These are phyloP conservation scores for Mirza zaza DNA, from an alignment of 2,113 vertebrate species.

Conservation along the genomic window DNA sequence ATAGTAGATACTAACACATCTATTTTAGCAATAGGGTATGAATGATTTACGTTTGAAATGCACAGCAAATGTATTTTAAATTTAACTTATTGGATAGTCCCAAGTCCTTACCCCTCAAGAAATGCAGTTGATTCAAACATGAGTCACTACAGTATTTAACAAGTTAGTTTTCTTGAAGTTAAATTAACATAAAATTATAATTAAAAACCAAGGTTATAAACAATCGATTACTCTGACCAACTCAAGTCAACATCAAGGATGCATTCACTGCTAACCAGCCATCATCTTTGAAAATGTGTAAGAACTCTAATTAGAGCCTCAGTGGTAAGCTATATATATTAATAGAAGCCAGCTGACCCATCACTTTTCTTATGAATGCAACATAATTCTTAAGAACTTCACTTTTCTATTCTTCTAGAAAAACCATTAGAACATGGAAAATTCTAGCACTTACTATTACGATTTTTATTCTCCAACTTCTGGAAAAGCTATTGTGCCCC, in stretches of 20 bases:
- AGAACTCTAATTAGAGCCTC: slow-evolving; percentile 12
- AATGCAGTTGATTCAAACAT: slow-evolving; percentile 28
- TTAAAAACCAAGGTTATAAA: neutral
- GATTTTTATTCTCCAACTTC: slow-evolving; percentile 51
- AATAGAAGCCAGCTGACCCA: slow-evolving; percentile 35
- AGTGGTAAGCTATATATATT: neutral
- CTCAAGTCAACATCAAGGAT: neutral
- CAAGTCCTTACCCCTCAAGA: neutral
- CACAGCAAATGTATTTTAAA: neutral
- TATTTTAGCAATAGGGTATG: neutral
- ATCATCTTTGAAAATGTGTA: neutral
- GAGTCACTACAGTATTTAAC: neutral
- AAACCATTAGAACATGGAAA: slow-evolving; percentile 48
- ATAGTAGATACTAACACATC: neutral
- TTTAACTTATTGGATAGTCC: neutral
- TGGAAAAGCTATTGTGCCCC: slow-evolving; percentile 57
- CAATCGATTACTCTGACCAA: neutral
- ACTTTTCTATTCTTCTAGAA: slow-evolving; percentile 54
- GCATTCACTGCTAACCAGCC: neutral
- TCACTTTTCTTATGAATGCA: slow-evolving; percentile 36
- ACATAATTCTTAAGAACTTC: neutral
- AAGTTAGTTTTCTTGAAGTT: neutral
- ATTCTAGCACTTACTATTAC: slow-evolving; percentile 5
- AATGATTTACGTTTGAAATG: neutral
- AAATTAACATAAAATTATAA: slow-evolving; percentile 14